Evolutionary conservation across 1,140 invertebrate genomes (phyloP).

Genomic region (Lepidostoma basale): DNA sequence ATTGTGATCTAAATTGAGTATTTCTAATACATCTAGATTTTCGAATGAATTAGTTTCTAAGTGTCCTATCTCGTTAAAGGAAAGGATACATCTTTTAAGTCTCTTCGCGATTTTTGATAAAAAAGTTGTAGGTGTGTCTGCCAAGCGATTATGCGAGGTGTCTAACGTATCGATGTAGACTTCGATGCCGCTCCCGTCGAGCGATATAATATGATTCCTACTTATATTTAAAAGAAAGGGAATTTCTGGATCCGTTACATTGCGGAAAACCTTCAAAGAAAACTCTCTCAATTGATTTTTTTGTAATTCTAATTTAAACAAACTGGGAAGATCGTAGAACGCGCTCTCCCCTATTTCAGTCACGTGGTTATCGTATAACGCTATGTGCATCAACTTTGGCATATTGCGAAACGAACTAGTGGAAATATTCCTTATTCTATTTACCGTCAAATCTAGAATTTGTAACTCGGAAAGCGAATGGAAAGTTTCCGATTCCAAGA

Average conservation of each 20-base stretch:
- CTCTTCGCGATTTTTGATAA: constrained; percentile 67
- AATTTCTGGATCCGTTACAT: constrained; percentile 65
- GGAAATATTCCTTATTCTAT: constrained; percentile 68
- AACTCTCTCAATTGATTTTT: constrained; percentile 72
- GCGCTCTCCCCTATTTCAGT: constrained; percentile 65
- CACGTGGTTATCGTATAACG: constrained; percentile 72
- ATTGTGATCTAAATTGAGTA: constrained; percentile 77
- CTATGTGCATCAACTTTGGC: constrained; percentile 70
- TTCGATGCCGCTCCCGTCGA: constrained; percentile 62
- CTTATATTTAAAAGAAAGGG: constrained; percentile 73
- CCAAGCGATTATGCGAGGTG: constrained; percentile 71
- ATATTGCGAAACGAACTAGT: constrained; percentile 69
- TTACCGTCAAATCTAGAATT: constrained; percentile 73
- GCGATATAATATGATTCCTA: constrained; percentile 67
- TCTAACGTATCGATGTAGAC: constrained; percentile 72
- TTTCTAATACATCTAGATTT: constrained; percentile 71
- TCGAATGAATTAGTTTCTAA: constrained; percentile 76
- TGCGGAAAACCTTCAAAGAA: constrained; percentile 69
- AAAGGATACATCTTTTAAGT: constrained; percentile 70
- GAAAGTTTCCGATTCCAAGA: constrained; percentile 69
- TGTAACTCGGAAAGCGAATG: constrained; percentile 67
- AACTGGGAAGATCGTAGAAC: constrained; percentile 71
- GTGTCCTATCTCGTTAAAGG: constrained; percentile 74
- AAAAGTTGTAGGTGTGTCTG: constrained; percentile 68
- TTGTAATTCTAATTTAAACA: constrained; percentile 75